Conservation (phyloP, 2,113 vertebrate species). For the Gallinago media region DNA sequence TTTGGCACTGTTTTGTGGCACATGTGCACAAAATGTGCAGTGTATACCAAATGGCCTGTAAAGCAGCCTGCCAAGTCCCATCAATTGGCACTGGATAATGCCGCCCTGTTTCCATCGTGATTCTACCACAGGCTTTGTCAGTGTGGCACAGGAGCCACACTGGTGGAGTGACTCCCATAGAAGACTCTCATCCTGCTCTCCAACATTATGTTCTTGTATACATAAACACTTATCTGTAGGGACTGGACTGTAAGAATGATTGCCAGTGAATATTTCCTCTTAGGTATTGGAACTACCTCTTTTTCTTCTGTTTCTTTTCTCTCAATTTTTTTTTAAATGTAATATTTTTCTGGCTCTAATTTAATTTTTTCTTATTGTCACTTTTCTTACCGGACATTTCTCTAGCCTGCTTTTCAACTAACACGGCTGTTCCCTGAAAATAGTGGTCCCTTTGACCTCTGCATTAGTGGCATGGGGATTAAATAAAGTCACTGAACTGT, state of each 20-base stretch:
- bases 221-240: background rate
- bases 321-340: background rate
- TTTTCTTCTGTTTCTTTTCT: background rate
- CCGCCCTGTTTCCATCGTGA: background rate
- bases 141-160: background rate
- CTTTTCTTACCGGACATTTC: background rate
- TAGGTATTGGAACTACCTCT: background rate
- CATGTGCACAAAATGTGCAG: background rate
- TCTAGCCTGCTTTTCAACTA: background rate
- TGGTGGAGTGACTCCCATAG: background rate
- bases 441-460: background rate
- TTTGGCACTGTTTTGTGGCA: background rate
- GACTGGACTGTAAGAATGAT: background rate
- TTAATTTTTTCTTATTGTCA: background rate
- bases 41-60: background rate
- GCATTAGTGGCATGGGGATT: background rate
- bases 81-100: background rate
- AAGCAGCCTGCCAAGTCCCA: background rate
- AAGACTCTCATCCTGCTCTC: background rate
- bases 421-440: background rate
- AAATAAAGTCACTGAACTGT: conserved; percentile 1
- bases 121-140: background rate
- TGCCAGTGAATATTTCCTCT: background rate
- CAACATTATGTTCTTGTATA: background rate
- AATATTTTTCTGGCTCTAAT: background rate